Percentiles rank a stretch among this genome's conserved stretches.
phyloP scores from a whole-genome alignment of 2,797 vertebrate genomes.

The Lateolabrax maculatus region DNA sequence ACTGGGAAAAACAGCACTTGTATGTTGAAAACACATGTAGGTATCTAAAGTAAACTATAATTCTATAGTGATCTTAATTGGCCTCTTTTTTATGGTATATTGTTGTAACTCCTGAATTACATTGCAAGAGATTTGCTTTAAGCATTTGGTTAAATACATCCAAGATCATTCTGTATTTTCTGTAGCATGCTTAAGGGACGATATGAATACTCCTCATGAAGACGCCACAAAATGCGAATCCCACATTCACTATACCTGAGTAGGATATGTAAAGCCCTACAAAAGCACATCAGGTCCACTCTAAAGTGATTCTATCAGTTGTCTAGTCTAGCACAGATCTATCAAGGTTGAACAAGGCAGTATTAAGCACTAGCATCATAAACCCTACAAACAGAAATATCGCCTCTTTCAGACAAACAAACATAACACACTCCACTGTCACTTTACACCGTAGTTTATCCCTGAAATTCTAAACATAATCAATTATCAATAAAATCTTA shows the following conservation, averaged over 20 bases:
- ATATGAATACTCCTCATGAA: slow-evolving; percentile 15
- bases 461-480: slow-evolving; percentile 51
- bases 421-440: slow-evolving; percentile 27
- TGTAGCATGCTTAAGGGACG: not conserved
- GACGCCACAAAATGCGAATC: slow-evolving; percentile 27
- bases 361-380: not conserved
- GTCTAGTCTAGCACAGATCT: slow-evolving; percentile 22
- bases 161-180: slow-evolving; percentile 20
- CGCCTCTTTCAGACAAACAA: slow-evolving; percentile 17
- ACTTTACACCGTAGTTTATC: slow-evolving; percentile 31
- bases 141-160: slow-evolving; percentile 36
- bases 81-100: not conserved
- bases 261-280: slow-evolving; percentile 46
- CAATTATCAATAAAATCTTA: slow-evolving; percentile 24
- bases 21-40: slow-evolving; percentile 18
- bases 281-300: slow-evolving; percentile 24
- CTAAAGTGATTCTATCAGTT: slow-evolving; percentile 8
- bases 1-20: not conserved
- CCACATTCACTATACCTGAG: slow-evolving; percentile 65
- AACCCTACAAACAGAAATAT: slow-evolving; percentile 24
- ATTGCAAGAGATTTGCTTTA: slow-evolving; percentile 16
- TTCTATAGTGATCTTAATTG: not conserved
- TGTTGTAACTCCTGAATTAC: slow-evolving; percentile 1
- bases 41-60: slow-evolving; percentile 21
- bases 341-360: slow-evolving; percentile 3